These are phyloP conservation scores for Allygus modestus DNA, from an alignment of 2,888 invertebrate species.

Conservation along the genomic window DNA sequence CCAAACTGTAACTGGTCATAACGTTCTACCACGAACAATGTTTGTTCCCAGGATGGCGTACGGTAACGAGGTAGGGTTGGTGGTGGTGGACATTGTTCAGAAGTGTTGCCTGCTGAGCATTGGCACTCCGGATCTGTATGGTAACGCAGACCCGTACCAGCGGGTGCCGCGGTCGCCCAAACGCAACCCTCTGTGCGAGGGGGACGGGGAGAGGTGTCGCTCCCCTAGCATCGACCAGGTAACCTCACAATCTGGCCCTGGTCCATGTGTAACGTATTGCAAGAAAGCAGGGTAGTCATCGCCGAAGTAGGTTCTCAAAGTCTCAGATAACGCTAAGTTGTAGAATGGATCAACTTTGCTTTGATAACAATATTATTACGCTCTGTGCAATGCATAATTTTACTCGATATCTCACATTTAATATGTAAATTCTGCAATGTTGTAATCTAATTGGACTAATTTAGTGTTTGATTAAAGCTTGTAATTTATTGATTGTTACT, in stretches of 20 bases:
- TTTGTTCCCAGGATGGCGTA: conserved; percentile 89
- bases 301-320: neutral
- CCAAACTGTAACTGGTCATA: too few species aligned
- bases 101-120: conserved; percentile 92
- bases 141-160: conserved; percentile 91
- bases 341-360: neutral
- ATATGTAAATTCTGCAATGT: too few species aligned
- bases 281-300: conserved; percentile 49
- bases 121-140: conserved; percentile 94
- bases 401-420: too few species aligned
- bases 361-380: neutral
- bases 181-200: conserved; percentile 76
- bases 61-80: conserved; percentile 97
- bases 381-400: neutral
- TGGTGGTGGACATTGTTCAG: conserved; percentile 96
- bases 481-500: too few species aligned
- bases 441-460: too few species aligned
- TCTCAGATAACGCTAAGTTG: neutral
- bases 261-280: neutral
- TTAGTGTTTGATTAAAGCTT: too few species aligned
- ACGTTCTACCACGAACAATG: neutral
- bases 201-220: conserved; percentile 83
- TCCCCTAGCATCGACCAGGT: conserved; percentile 95
- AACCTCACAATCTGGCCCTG: conserved; percentile 68
- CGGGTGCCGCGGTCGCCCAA: conserved; percentile 88